Evolutionary conservation across 1,140 invertebrate species (phyloP).

Genomic region (Cylas formicarius): DNA sequence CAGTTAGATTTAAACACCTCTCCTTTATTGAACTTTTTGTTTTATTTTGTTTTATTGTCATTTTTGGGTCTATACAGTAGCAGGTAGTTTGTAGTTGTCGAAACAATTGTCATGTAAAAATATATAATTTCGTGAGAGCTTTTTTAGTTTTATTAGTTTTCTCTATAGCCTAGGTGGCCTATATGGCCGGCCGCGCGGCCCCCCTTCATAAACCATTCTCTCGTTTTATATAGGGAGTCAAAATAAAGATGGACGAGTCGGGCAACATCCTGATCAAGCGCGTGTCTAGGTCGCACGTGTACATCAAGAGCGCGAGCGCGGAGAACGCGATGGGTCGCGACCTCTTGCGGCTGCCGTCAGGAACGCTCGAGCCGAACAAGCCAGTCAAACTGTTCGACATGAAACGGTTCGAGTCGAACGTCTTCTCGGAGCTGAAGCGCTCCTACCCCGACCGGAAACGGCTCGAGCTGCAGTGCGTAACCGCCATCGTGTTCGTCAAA

Average conservation of each 20-base stretch:
- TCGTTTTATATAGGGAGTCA: conserved; percentile 72
- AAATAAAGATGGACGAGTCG: conserved; percentile 90
- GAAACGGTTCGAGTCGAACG: conserved; percentile 85
- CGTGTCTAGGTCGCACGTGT: conserved; percentile 81
- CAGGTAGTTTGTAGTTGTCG: no score
- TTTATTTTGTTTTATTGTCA: no score
- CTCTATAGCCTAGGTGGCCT: no score
- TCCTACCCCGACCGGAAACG: conserved; percentile 80
- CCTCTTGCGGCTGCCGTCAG: conserved; percentile 73
- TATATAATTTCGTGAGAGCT: no score
- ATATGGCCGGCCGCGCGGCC: no score
- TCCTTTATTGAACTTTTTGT: no score
- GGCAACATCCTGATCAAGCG: conserved; percentile 88
- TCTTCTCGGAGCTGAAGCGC: conserved; percentile 72
- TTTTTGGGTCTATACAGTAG: no score
- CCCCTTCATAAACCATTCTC: no score
- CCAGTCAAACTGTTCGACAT: conserved; percentile 87
- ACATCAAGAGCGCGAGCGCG: conserved; percentile 74
- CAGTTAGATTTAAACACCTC: no score
- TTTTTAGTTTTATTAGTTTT: no score
- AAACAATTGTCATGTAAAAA: no score
- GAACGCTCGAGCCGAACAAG: conserved; percentile 80
- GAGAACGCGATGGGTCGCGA: conserved; percentile 83
- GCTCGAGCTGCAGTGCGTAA: conserved; percentile 82
- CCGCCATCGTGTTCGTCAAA: conserved; percentile 80